Evolutionary conservation across 2,888 invertebrate genomes (phyloP), one percentile per base, ranked within the genome.

Genomic region (Psylliodes chrysocephalus): DNA sequence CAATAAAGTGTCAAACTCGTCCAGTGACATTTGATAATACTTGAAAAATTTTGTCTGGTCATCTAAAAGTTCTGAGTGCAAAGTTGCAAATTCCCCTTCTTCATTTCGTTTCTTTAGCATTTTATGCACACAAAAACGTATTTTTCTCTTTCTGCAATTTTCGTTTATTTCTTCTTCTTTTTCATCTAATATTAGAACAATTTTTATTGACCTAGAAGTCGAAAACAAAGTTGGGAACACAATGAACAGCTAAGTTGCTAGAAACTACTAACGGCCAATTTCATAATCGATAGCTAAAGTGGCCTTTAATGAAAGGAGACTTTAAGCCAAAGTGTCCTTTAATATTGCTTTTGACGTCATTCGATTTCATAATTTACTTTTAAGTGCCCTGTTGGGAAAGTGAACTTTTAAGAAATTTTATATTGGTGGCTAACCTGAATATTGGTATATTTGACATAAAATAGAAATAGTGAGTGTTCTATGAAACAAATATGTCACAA

Each of bases 1-100:
- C 47, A 53, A 53, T 35, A 53, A 38, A 53, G 33, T 53, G 33
- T 14, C 17, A 52, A 52, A 52, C 30, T 52, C n/a, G n/a, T 30
- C 3, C 3, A 25, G 25, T 25, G 25, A 5, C 25, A 25, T 25
- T n/a, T n/a, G n/a, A n/a, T n/a, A n/a, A n/a, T n/a, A n/a, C n/a
- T n/a, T n/a, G n/a, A n/a, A n/a, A n/a, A n/a, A n/a, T n/a, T n/a
- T n/a, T n/a, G n/a, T n/a, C n/a, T n/a, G n/a, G n/a, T n/a, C n/a
- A n/a, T n/a, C n/a, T n/a, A n/a, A n/a, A n/a, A n/a, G n/a, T n/a
- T n/a, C n/a, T n/a, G n/a, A n/a, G n/a, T n/a, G n/a, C 25, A 5
- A 25, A 7, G 7, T 7, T 3, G 25, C 25, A 7, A 25, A 25
- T 25, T 25, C 25, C 7, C 25, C 25, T 30, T 33, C 52, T 52